phyloP scores from a whole-genome alignment of 2,797 vertebrate genomes.

The Falco columbarius region DNA sequence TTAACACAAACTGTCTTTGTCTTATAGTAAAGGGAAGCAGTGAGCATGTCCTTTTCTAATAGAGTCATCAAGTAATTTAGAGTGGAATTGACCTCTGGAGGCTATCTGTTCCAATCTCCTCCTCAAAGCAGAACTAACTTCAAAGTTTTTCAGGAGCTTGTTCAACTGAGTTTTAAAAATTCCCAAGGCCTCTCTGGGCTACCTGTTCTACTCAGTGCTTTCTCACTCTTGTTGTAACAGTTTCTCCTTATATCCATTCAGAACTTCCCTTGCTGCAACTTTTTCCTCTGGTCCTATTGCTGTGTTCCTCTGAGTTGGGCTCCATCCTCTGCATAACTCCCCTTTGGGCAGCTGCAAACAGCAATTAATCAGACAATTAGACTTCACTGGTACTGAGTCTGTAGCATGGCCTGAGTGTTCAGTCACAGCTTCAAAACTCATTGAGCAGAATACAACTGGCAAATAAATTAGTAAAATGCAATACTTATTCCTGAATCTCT shows the following conservation, averaged over 20 bases:
- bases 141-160: not conserved
- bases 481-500: not conserved
- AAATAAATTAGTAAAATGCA: not conserved
- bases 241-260: not conserved
- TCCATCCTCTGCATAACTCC: not conserved
- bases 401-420: not conserved
- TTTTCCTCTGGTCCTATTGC: not conserved
- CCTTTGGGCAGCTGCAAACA: not conserved
- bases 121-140: not conserved
- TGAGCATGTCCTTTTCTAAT: not conserved
- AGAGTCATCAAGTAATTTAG: not conserved
- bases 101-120: not conserved
- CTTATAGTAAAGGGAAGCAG: not conserved
- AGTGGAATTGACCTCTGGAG: slow-evolving; percentile 8
- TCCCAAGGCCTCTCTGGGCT: not conserved
- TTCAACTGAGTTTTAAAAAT: not conserved
- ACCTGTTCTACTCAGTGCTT: not conserved
- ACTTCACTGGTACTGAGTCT: not conserved
- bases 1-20: not conserved
- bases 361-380: not conserved
- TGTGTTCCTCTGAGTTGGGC: not conserved
- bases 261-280: not conserved
- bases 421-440: not conserved
- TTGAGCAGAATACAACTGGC: not conserved
- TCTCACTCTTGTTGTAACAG: not conserved